Base-by-base conservation (phyloP, 2,888 invertebrate genomes). In the Cheilosia soror region DNA sequence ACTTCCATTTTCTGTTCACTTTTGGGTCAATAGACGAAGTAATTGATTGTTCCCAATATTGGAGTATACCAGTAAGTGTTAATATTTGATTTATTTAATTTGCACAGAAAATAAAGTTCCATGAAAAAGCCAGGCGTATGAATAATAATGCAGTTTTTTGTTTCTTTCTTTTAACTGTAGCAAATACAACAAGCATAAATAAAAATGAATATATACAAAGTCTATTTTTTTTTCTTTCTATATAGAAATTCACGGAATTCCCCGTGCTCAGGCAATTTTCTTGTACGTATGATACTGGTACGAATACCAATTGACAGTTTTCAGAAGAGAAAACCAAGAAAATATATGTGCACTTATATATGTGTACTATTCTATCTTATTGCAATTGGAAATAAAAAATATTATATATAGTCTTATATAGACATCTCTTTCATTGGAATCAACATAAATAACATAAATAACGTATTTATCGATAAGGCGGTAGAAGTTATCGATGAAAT, bases 1-100 rank as follows among this genome's bases (percentile, higher is more conserved):
- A 88, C 80, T 87, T 88, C 88, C 88, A 88, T 88, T 80, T 73
- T 81, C 71, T 81, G 75, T 75, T 68, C 60, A 69, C 58, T 73
- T 78, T 58, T 66, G 55, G 31, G 62, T 73, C 77, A 69, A 66
- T 49, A 79, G 63, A 69, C 77, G 57, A 65, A 69, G 40, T 73
- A 57, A 58, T 73, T 78, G 68, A 69, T 73, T 78, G 44, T 44
- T 75, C 44, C 15, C 63, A 69, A 63, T 73, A 69, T 69, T 40
- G 57, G 31, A 73, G 44, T 72, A 53, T 66, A 5, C 71, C 53
- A 82, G 49, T 71, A 60, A 42, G 49, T 82, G 66, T 71, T 66
- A 72, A 55, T 78, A 62, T 62, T 71, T 9, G 55, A 62, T 55
- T 63, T 73, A 68, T 83, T 73, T 62, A 55, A 40, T 63, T 68